Conservation (phyloP, 2,113 vertebrate genomes). For the Sinocyclocheilus maitianheensis region DNA sequence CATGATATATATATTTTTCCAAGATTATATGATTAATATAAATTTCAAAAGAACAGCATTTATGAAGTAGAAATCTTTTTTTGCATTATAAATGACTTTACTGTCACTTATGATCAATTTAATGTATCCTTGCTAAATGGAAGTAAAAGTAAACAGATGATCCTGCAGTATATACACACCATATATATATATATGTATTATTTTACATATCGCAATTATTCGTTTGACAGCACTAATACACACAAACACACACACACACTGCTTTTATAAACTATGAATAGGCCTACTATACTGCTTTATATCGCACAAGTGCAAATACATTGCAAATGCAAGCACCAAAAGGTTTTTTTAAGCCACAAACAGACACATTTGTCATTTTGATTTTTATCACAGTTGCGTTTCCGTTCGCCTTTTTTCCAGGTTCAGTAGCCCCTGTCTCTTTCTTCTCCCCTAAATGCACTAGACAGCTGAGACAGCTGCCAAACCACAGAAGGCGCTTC, state of each 20-base stretch:
- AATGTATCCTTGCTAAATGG: background rate
- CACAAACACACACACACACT: no score
- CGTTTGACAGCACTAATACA: no score
- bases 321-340: conserved; percentile 18
- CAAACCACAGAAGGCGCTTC: conserved; percentile 37
- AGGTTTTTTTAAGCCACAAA: background rate
- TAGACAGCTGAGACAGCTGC: conserved; percentile 27
- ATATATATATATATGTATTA: no score
- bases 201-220: no score
- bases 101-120: background rate
- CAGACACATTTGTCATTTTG: background rate
- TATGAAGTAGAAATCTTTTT: background rate
- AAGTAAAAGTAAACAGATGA: background rate
- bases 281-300: background rate
- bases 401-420: conserved; percentile 44
- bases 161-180: background rate
- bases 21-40: background rate
- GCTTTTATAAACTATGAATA: background rate
- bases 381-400: conserved; percentile 22
- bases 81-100: background rate
- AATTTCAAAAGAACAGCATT: background rate
- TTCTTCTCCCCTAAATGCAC: conserved; percentile 5
- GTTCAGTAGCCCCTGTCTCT: conserved; percentile 15
- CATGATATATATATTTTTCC: background rate
- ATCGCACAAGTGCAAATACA: background rate